Evolutionary conservation across 2,888 invertebrate species (phyloP), one percentile per base, ranked within the genome.

Genomic region (Cordilura impudica): DNA sequence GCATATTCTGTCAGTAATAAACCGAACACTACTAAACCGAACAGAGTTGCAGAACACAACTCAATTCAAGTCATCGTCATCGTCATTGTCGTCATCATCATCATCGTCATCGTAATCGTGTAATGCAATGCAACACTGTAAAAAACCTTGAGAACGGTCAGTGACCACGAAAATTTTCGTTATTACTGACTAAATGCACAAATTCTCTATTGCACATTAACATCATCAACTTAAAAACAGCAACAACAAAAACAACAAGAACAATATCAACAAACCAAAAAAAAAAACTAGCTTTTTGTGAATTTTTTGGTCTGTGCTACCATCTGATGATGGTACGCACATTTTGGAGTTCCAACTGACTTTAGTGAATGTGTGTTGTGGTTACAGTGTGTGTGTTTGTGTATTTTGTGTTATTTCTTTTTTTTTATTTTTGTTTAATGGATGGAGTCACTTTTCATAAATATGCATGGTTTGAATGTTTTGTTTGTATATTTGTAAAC

Each of bases 81-180:
- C 56, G 5, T 18, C 56, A 21, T 56, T n/a, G n/a, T n/a, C 10
- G 12, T 31, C 1, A 31, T 31, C 31, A 31, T 31, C 31, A 31
- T 31, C 29, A 29, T 29, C 6, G 10, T 29, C 31, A 10, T 31
- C 31, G n/a, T n/a, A n/a, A n/a, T n/a, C n/a, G 4, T 39, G n/a
- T n/a, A 56, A 39, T 35, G 58, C 43, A 65, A 63, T 54, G 66
- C 82, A 83, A 82, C 83, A 87, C 86, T 84, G 83, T 83, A 83
- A 86, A 87, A 86, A 87, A 86, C 86, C 86, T 87, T 87, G 86
- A 87, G 86, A 84, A 86, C 86, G 86, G 86, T 87, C 86, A 87
- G 86, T 87, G 86, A 87, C 86, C 86, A 87, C 63, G 80, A 86
- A 87, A 83, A 87, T 76, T 78, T 78, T 75, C 54, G 69, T 65